A percentile compares a stretch with the other conserved stretches of the same genome.
phyloP scores from a whole-genome alignment of 1,140 invertebrate species.

The Papilio helenus region DNA sequence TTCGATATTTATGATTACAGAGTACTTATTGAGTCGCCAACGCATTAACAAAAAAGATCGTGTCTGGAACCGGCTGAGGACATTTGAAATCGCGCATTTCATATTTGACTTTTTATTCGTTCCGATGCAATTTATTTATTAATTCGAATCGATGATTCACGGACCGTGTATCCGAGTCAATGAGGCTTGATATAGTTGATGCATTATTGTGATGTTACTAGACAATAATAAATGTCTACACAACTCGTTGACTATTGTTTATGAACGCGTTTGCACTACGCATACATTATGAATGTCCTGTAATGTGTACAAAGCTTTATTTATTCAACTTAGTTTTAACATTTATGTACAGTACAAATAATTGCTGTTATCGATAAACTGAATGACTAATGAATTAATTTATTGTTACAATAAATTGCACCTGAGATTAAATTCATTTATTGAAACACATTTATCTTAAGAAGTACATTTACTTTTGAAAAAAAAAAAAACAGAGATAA shows the following conservation, averaged over 20 bases:
- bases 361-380: background rate
- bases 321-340: constrained; percentile 20
- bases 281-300: constrained; percentile 58
- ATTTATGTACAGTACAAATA: constrained; percentile 25
- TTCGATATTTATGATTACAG: constrained; percentile 32
- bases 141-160: constrained; percentile 68
- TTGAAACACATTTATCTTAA: background rate
- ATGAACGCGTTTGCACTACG: constrained; percentile 70
- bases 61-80: constrained; percentile 38
- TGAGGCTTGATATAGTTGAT: constrained; percentile 76
- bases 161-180: constrained; percentile 70
- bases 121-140: constrained; percentile 61
- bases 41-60: constrained; percentile 40
- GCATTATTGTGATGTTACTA: constrained; percentile 73
- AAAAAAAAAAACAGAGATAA: background rate
- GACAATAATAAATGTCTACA: constrained; percentile 76
- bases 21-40: constrained; percentile 38
- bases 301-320: constrained; percentile 42
- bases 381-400: background rate
- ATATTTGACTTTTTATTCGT: constrained; percentile 58
- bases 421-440: background rate
- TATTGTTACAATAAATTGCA: constrained; percentile 1
- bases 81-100: constrained; percentile 53
- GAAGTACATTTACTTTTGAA: background rate
- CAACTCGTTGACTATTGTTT: constrained; percentile 72